Percentiles rank a stretch among this genome's conserved stretches.
phyloP scores from a whole-genome alignment of 2,797 vertebrate species.

The Geotrypetes seraphini region DNA sequence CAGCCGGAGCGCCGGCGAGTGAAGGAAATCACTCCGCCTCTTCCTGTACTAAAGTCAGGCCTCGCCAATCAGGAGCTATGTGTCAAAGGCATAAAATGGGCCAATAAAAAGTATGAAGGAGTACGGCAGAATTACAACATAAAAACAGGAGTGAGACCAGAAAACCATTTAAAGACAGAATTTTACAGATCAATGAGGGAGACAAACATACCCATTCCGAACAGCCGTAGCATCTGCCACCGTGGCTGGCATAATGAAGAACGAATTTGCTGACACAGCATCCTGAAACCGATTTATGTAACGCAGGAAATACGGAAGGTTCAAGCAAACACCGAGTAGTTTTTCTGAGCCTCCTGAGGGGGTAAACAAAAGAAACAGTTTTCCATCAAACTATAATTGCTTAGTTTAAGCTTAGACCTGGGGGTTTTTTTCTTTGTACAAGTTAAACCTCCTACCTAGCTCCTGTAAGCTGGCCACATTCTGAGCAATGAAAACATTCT shows the following conservation, averaged over 20 bases:
- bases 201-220: constrained; percentile 78
- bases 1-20: too few species aligned
- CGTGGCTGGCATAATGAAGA: constrained; percentile 97
- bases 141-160: too few species aligned
- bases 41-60: too few species aligned
- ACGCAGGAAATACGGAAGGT: constrained; percentile 92
- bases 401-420: too few species aligned
- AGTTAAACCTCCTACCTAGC: constrained; percentile 65
- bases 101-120: too few species aligned
- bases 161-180: too few species aligned
- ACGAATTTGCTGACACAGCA: constrained; percentile 91
- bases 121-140: too few species aligned
- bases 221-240: constrained; percentile 96
- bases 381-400: background rate
- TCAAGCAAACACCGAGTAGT: constrained; percentile 89
- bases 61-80: too few species aligned
- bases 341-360: constrained; percentile 88
- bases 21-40: too few species aligned
- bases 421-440: background rate
- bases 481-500: constrained; percentile 92
- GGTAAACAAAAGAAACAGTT: background rate
- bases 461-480: constrained; percentile 96
- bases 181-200: too few species aligned
- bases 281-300: constrained; percentile 98
- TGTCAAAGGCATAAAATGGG: too few species aligned